Conservation (phyloP, 2,888 invertebrate genomes). For the Idaea aversata region DNA sequence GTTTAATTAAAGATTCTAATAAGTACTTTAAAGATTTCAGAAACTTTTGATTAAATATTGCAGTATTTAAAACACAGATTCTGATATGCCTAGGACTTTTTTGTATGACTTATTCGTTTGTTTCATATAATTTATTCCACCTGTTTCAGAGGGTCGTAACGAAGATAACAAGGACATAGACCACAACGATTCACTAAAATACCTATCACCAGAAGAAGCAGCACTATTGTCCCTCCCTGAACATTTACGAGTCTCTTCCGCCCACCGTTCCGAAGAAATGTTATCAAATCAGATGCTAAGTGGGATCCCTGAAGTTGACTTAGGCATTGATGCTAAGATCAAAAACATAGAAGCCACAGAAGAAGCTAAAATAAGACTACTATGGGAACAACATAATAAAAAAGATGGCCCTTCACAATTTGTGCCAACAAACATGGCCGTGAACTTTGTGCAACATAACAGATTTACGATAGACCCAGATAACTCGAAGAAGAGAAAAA, state of each 20-base stretch:
- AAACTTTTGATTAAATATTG: neutral
- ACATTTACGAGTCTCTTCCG: conserved; percentile 91
- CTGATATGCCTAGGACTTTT: no score
- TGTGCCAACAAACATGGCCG: conserved; percentile 98
- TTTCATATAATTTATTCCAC: conserved; percentile 11
- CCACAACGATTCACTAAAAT: conserved; percentile 76
- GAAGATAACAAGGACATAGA: conserved; percentile 67
- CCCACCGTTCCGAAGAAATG: conserved; percentile 97
- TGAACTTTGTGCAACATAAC: conserved; percentile 98
- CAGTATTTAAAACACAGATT: neutral
- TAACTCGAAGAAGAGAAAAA: conserved; percentile 81
- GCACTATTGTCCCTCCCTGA: conserved; percentile 94
- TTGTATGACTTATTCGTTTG: neutral
- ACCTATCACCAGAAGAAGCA: conserved; percentile 93
- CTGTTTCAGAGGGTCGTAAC: conserved; percentile 58
- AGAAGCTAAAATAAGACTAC: conserved; percentile 95
- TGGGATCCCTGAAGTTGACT: conserved; percentile 99
- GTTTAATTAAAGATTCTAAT: no score
- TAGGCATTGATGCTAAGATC: conserved; percentile 99
- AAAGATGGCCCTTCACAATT: conserved; percentile 96
- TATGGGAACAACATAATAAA: conserved; percentile 94
- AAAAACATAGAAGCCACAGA: conserved; percentile 99
- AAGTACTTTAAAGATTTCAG: no score
- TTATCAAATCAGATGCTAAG: conserved; percentile 99
- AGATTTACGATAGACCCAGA: conserved; percentile 94